Evolutionary conservation across 2,113 vertebrate genomes (phyloP), one percentile per base, ranked within the genome.

Genomic region (Epinephelus cyanopodus): DNA sequence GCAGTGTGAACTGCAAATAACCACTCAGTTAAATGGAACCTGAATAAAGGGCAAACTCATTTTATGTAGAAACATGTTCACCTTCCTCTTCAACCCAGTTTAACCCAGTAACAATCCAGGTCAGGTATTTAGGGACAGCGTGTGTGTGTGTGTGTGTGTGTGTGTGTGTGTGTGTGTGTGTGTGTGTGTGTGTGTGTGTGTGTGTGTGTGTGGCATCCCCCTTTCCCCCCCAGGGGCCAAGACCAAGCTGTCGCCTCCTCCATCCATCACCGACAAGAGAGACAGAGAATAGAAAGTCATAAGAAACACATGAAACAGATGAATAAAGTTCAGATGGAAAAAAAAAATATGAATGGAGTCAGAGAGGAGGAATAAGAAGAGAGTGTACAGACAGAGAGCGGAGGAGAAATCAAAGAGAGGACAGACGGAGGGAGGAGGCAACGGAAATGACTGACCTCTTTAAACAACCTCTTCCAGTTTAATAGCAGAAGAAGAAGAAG

Each of bases 231-330:
- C 45, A 77, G 87, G 81, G 78, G 73, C 73, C 70, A 78, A 66
- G 74, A 77, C 74, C 86, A 90, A 87, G 76, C 75, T 92, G 87
- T 89, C 64, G 21, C 63, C 76, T 86, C 84, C 72, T 80, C 77
- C 85, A 90, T 93, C 74, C 47, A 65, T 89, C 83, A 84, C 13
- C 65, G 63, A 79, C 69, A 21, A 64, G 33, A 79, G 5, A 47
- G 25, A 48, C 45, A 25, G 50, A 74, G 50, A 57, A 52, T 42
- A 47, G 54, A 80, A 63, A 80, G 74, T 70, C 27, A 63, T 10
- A 15, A 29, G 7, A 25, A 37, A 58, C 5, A n/a, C 13, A 10
- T 48, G 18, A 42, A 18, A 54, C 23, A 56, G 15, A 48, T 6
- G 18, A 58, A 56, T 56, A 12, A 13, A 23, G 1, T 25, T 6